Evolutionary conservation across 2,797 vertebrate species (phyloP).

Genomic region (Champsocephalus esox): DNA sequence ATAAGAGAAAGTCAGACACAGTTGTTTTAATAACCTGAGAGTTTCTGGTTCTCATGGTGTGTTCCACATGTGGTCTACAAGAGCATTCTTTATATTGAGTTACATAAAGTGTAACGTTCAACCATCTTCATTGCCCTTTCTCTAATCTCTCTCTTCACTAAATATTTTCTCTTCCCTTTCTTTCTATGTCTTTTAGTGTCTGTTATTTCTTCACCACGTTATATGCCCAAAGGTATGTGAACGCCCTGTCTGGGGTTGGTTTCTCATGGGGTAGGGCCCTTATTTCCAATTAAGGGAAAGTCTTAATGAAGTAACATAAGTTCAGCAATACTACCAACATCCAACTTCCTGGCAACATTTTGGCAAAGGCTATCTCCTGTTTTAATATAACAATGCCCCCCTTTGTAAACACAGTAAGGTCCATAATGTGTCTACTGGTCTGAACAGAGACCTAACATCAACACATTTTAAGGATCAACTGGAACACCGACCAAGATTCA

Average conservation of each 20-base stretch:
- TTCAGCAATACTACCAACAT: neutral
- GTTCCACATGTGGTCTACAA: neutral
- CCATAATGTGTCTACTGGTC: neutral
- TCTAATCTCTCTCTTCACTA: neutral
- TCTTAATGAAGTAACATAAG: neutral
- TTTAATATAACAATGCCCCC: neutral
- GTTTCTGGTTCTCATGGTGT: neutral
- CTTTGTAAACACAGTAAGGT: neutral
- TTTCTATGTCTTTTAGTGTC: neutral
- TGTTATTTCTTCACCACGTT: neutral
- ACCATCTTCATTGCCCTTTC: neutral
- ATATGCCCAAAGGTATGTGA: neutral
- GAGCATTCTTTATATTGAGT: neutral
- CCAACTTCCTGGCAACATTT: neutral
- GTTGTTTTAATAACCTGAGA: neutral
- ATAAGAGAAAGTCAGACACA: neutral
- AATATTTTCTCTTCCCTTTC: neutral
- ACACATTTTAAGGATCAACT: conserved; percentile 12
- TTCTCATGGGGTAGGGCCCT: neutral
- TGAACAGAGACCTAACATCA: neutral
- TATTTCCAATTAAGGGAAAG: neutral
- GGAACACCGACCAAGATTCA: neutral
- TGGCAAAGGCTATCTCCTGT: neutral
- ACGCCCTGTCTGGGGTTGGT: neutral
- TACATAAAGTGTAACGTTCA: neutral